These are phyloP conservation scores for Nothobranchius furzeri DNA, from an alignment of 2,113 vertebrate genomes.

Conservation along the genomic window DNA sequence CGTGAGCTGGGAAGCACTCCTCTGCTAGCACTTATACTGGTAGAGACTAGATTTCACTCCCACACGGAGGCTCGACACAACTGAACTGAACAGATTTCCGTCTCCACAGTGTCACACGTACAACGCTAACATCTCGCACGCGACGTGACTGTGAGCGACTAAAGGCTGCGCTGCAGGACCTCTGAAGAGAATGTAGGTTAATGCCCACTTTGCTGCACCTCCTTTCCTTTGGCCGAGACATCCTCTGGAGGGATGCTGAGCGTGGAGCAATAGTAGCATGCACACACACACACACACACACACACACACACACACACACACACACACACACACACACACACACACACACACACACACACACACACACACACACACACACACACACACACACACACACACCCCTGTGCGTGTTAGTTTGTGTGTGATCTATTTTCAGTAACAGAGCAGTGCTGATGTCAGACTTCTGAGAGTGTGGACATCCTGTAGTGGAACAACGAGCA, in stretches of 20 bases:
- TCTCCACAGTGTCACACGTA: slow-evolving; percentile 24
- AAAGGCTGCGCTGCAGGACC: slow-evolving; percentile 49
- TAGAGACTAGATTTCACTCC: not conserved
- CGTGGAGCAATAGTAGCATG: slow-evolving; percentile 2
- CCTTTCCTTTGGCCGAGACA: slow-evolving; percentile 34
- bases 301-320: too few relatives aligned
- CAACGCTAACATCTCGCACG: slow-evolving; percentile 1
- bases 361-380: too few relatives aligned
- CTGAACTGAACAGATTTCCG: slow-evolving; percentile 5
- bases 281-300: too few relatives aligned
- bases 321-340: too few relatives aligned
- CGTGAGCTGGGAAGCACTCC: not conserved
- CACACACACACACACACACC: not conserved
- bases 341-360: too few relatives aligned
- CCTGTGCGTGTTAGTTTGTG: not conserved
- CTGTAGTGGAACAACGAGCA: slow-evolving; percentile 29
- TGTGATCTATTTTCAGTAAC: slow-evolving; percentile 60
- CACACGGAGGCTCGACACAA: slow-evolving; percentile 2
- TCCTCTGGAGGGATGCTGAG: slow-evolving; percentile 13
- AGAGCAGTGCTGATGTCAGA: slow-evolving; percentile 37
- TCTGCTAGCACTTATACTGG: not conserved
- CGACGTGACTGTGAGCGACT: slow-evolving; percentile 9
- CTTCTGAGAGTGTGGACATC: slow-evolving; percentile 46
- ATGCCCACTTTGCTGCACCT: slow-evolving; percentile 66
- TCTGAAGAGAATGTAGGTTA: slow-evolving; percentile 67